phyloP scores from a whole-genome alignment of 2,113 vertebrate genomes.

The Tichodroma muraria region DNA sequence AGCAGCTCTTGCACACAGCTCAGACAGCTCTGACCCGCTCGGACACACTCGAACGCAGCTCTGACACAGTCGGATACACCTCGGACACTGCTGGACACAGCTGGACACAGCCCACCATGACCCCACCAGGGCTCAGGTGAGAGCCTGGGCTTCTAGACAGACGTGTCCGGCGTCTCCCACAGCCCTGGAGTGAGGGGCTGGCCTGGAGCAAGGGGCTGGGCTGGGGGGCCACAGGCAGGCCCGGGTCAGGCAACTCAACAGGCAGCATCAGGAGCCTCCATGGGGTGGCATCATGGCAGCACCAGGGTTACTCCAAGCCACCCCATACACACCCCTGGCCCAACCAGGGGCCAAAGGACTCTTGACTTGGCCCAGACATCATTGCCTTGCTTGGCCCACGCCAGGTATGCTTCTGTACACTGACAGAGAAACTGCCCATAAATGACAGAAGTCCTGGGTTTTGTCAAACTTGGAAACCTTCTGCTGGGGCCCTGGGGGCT shows the following conservation, averaged over 20 bases:
- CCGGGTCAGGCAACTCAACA: fast-evolving
- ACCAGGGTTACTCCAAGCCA: fast-evolving
- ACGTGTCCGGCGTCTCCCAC: fast-evolving
- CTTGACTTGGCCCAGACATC: too few species aligned
- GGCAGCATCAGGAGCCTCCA: not conserved
- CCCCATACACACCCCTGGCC: too few species aligned
- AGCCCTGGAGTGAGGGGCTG: too few species aligned
- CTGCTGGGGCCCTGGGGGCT: not conserved
- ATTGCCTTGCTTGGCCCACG: not conserved
- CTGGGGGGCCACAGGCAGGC: not conserved
- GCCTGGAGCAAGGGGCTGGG: not conserved
- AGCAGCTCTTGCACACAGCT: not conserved
- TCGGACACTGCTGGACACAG: too few species aligned
- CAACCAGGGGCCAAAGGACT: not conserved
- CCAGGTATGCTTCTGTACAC: not conserved
- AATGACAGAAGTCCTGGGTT: not conserved
- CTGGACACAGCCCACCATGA: not conserved
- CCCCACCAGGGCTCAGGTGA: fast-evolving
- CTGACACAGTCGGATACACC: too few species aligned
- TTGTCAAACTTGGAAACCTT: not conserved
- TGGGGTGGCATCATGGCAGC: not conserved
- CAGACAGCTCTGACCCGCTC: too few species aligned
- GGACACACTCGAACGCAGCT: too few species aligned
- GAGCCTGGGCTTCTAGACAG: too few species aligned
- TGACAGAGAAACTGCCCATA: not conserved